A percentile compares a stretch with the other conserved stretches of the same genome.
Evolutionary conservation across 2,797 vertebrate species (phyloP).

Genomic region (Alcedo atthis): DNA sequence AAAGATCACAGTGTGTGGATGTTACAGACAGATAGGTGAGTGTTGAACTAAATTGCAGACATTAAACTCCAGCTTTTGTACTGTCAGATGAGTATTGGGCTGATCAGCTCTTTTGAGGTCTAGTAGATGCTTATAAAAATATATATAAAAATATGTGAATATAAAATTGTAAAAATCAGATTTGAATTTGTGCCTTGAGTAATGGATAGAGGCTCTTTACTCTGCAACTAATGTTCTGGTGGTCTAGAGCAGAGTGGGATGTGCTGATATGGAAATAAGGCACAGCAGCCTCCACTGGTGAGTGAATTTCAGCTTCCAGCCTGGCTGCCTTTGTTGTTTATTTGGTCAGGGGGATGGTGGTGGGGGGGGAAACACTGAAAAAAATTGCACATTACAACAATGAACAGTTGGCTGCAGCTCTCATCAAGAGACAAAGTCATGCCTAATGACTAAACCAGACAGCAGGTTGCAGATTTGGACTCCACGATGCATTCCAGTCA

Average conservation of each 20-base stretch:
- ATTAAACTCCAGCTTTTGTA: not conserved
- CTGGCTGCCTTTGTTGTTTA: not conserved
- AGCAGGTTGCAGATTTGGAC: conserved; percentile 59
- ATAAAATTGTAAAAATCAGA: not conserved
- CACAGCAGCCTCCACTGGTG: not conserved
- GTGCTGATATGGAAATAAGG: not conserved
- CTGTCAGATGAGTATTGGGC: not conserved
- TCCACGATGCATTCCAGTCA: conserved; percentile 18
- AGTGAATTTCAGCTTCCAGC: not conserved
- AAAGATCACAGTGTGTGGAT: not conserved
- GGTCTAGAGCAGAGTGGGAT: not conserved
- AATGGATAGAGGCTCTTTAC: not conserved
- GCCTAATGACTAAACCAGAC: conserved; percentile 50
- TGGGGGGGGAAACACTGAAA: not conserved
- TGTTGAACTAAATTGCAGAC: not conserved
- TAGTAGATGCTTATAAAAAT: not conserved
- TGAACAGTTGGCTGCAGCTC: conserved; percentile 15
- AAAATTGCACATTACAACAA: not conserved
- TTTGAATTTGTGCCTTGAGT: not conserved
- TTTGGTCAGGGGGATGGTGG: not conserved
- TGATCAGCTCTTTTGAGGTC: not conserved
- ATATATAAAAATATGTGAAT: not conserved
- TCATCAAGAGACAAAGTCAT: conserved; percentile 32
- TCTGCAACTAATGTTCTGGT: not conserved
- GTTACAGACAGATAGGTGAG: not conserved